These are phyloP conservation scores for Drosophila sp. DNA, from an alignment of 1,140 invertebrate species.

Conservation along the genomic window DNA sequence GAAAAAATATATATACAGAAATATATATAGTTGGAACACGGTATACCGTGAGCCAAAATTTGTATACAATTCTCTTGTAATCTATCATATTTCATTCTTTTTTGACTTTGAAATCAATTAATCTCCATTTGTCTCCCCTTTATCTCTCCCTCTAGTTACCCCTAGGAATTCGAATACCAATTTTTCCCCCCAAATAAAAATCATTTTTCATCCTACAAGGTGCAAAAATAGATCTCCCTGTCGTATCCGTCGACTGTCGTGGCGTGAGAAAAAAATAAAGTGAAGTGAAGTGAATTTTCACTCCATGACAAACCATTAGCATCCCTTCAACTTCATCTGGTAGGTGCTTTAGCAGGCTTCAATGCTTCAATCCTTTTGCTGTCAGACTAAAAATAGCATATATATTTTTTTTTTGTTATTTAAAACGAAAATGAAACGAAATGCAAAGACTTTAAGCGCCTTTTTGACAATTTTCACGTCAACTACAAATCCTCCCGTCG, in stretches of 20 bases:
- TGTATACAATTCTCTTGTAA: background rate
- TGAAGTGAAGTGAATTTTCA: conserved; percentile 39
- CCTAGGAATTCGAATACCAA: conserved; percentile 14
- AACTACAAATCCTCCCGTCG: conserved; percentile 64
- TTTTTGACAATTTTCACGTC: conserved; percentile 79
- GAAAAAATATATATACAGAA: background rate
- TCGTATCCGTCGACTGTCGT: background rate
- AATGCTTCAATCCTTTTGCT: conserved; percentile 64
- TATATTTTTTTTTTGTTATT: conserved; percentile 58
- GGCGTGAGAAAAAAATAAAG: conserved; percentile 44
- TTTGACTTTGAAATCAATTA: conserved; percentile 37
- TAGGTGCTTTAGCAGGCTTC: conserved; percentile 39
- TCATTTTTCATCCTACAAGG: conserved; percentile 49
- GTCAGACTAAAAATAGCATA: conserved; percentile 75
- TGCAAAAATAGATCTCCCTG: conserved; percentile 49
- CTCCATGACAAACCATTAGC: conserved; percentile 49
- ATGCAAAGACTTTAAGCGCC: conserved; percentile 71
- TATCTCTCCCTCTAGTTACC: background rate
- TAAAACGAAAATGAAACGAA: conserved; percentile 32
- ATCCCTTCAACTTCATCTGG: conserved; percentile 35
- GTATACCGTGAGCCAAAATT: too few relatives aligned
- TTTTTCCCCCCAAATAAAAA: background rate
- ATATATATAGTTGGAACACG: too few relatives aligned
- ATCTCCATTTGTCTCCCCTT: conserved; percentile 45
- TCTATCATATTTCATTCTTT: background rate